Evolutionary conservation across 1,140 invertebrate genomes (phyloP), one percentile per base, ranked within the genome.

Genomic region (Drusus annulatus): DNA sequence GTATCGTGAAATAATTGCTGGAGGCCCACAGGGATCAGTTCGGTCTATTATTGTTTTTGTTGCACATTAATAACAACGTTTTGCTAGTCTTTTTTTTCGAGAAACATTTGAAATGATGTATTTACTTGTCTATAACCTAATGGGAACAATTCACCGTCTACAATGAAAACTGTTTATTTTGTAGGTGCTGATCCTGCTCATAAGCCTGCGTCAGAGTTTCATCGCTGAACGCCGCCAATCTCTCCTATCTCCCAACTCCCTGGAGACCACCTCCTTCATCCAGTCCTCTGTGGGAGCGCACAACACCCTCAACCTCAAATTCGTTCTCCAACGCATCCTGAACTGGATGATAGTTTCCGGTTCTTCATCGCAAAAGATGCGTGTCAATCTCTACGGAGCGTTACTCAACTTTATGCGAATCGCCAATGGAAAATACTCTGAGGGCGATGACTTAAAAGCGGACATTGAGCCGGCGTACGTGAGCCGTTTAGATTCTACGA

Each of bases 371-470:
- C 96, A 97, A 84, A 95, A 96, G 85, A 92, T 97, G 51, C 88
- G 96, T 62, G 95, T 96, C 0, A 96, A 97, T 87, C 87, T 97
- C 4, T 98, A 98, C 85, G 95, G 93, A 85, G 91, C 94, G 31
- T 78, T 95, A 78, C 85, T 95, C 0, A 94, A 77, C 21, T 77
- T 77, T 60, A 77, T 63, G 62, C 93, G 95, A 83, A 94, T 98
- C 23, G 93, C 95, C 0, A 93, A 88, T 78, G 86, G 87, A 13
- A 84, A 88, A 58, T 78, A 83, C 76, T 63, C 81, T 80, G 10
- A 83, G 89, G 85, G 79, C 81, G 84, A 82, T 8, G 63, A 79
- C 51, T 17, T 74, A 5, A 91, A 90, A 73, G 19, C 86, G 10
- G 86, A 87, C 25, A 36, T 79, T 8, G 86, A 86, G 10, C 75